phyloP scores from a whole-genome alignment of 2,888 invertebrate species.

The Agrotis clavis region DNA sequence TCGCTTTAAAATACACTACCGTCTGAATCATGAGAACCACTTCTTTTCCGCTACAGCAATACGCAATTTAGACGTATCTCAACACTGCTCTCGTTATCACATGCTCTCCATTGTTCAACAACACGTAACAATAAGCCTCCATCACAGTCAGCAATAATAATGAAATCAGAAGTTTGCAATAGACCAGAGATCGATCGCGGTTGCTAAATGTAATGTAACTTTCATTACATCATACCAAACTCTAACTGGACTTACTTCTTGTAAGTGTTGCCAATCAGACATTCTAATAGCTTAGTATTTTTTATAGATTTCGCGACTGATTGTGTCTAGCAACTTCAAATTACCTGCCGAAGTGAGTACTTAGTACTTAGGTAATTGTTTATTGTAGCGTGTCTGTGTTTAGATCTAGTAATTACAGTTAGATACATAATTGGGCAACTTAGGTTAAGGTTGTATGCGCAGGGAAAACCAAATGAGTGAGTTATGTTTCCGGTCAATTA shows the following conservation, averaged over 20 bases:
- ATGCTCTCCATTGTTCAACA: slow-evolving; percentile 19
- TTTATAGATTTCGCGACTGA: slow-evolving; percentile 21
- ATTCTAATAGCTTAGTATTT: slow-evolving; percentile 8
- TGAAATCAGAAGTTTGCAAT: slow-evolving; percentile 17
- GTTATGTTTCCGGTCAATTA: slow-evolving; percentile 35
- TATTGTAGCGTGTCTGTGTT: slow-evolving; percentile 43
- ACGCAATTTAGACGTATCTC: neutral
- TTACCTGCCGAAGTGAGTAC: slow-evolving; percentile 31
- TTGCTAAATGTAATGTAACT: slow-evolving; percentile 24
- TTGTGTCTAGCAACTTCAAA: slow-evolving; percentile 19
- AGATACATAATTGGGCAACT: slow-evolving; percentile 8
- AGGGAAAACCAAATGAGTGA: slow-evolving; percentile 27
- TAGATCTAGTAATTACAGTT: slow-evolving; percentile 21
- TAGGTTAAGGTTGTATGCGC: slow-evolving; percentile 20
- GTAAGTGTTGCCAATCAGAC: slow-evolving; percentile 5
- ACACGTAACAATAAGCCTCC: neutral
- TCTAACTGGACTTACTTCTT: slow-evolving; percentile 3
- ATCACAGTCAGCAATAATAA: slow-evolving; percentile 2
- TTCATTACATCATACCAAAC: slow-evolving; percentile 1
- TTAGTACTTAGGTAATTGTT: slow-evolving; percentile 19
- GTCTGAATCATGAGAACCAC: neutral
- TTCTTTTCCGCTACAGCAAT: neutral
- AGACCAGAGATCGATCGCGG: slow-evolving; percentile 10
- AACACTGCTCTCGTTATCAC: slow-evolving; percentile 12
- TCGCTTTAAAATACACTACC: no score